Conservation (phyloP, 1,140 invertebrate species). For the Reticulitermes speratus region DNA sequence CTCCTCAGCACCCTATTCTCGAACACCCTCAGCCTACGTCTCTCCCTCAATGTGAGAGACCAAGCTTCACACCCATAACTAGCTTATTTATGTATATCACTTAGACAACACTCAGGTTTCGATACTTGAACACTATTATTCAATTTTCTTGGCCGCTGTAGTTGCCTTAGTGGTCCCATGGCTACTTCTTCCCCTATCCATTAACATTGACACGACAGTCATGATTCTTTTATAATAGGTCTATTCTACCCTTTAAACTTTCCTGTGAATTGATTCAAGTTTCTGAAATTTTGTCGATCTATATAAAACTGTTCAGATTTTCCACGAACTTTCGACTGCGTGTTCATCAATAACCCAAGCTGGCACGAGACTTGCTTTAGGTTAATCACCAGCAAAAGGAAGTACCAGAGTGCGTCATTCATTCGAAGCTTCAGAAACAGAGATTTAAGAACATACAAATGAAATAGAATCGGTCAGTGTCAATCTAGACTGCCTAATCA, state of each 20-base stretch:
- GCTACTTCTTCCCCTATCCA: not conserved
- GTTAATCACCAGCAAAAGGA: not conserved
- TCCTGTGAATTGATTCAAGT: not conserved
- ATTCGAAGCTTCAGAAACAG: not conserved
- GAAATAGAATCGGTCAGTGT: not conserved
- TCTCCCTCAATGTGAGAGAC: no score
- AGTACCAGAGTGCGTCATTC: not conserved
- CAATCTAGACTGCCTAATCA: not conserved
- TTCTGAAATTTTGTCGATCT: not conserved
- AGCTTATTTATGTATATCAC: no score
- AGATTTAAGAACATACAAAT: not conserved
- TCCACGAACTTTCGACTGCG: not conserved
- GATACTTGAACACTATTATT: not conserved
- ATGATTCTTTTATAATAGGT: not conserved
- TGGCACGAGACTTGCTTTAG: not conserved
- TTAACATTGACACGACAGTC: not conserved
- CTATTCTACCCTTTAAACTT: not conserved
- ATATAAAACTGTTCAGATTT: not conserved
- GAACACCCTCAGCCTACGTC: no score
- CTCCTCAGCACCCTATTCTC: no score
- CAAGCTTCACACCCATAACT: no score
- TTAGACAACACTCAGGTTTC: no score
- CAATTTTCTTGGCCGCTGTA: not conserved
- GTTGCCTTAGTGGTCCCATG: no score
- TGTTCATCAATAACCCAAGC: not conserved